A percentile compares a stretch with the other conserved stretches of the same genome.
These are phyloP conservation scores for Clarias macrocephalus DNA, from an alignment of 2,113 vertebrate genomes.

Conservation along the genomic window DNA sequence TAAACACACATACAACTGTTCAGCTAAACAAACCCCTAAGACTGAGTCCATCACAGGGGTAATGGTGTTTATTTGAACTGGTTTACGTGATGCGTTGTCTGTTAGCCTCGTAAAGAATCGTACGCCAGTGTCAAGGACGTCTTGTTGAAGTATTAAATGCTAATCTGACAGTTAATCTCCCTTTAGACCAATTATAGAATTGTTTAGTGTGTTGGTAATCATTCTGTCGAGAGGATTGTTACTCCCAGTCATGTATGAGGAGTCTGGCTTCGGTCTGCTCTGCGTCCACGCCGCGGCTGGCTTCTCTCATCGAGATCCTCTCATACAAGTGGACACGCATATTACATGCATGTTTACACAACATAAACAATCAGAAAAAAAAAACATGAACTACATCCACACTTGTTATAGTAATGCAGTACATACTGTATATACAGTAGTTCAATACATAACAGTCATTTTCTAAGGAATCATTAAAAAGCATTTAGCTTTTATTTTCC, in stretches of 20 bases:
- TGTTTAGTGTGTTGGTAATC: not conserved
- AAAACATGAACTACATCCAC: not conserved
- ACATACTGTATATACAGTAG: not conserved
- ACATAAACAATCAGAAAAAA: not conserved
- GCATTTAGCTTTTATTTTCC: too few relatives aligned
- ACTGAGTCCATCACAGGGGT: not conserved
- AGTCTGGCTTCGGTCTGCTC: slow-evolving; percentile 2
- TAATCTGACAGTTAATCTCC: not conserved
- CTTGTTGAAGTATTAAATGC: not conserved
- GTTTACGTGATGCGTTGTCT: not conserved
- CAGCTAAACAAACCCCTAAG: not conserved
- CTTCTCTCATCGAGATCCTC: not conserved
- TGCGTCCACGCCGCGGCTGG: not conserved
- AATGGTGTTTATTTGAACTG: not conserved
- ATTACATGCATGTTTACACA: not conserved
- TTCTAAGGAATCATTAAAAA: too few relatives aligned
- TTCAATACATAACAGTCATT: too few relatives aligned
- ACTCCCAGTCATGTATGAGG: not conserved
- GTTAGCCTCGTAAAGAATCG: not conserved
- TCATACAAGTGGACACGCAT: not conserved
- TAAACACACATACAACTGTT: not conserved
- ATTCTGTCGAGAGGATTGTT: not conserved
- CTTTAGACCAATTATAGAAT: not conserved
- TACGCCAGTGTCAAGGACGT: not conserved
- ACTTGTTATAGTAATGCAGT: not conserved